These are phyloP conservation scores for Malurus leucopterus DNA, from an alignment of 2,797 vertebrate species.

Conservation along the genomic window DNA sequence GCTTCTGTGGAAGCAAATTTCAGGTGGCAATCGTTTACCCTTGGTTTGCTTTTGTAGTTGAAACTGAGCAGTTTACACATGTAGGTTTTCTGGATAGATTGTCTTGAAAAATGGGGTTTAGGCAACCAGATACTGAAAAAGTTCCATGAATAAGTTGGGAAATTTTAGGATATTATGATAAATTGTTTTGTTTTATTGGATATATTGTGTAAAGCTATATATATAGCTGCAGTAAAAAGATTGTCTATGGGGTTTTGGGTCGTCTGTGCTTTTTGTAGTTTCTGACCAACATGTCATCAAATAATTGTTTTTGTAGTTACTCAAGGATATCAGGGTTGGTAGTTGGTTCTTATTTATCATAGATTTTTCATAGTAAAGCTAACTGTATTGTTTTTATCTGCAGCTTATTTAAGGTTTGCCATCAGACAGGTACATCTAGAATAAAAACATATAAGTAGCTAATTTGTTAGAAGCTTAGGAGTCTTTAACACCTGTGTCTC, in stretches of 20 bases:
- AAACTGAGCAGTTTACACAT: neutral
- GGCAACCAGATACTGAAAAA: neutral
- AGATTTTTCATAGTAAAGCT: neutral
- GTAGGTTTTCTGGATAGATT: neutral
- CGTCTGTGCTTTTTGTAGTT: neutral
- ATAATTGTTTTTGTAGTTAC: neutral
- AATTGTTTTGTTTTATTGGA: neutral
- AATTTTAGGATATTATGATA: neutral
- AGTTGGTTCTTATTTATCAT: neutral
- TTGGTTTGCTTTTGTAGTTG: neutral
- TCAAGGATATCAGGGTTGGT: neutral
- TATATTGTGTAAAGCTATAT: neutral
- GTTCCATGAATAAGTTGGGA: neutral
- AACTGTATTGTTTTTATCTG: neutral
- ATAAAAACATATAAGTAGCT: neutral
- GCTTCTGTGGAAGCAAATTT: neutral
- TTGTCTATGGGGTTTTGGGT: neutral
- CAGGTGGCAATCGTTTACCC: neutral
- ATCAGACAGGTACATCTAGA: neutral
- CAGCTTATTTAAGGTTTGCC: neutral
- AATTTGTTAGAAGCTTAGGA: neutral
- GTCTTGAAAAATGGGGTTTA: neutral
- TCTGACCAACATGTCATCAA: neutral
- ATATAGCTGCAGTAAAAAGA: neutral
- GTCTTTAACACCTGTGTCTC: neutral